A percentile compares a stretch with the other conserved stretches of the same genome.
Evolutionary conservation across 2,113 vertebrate genomes (phyloP).

Genomic region (Dipodomys ordii): DNA sequence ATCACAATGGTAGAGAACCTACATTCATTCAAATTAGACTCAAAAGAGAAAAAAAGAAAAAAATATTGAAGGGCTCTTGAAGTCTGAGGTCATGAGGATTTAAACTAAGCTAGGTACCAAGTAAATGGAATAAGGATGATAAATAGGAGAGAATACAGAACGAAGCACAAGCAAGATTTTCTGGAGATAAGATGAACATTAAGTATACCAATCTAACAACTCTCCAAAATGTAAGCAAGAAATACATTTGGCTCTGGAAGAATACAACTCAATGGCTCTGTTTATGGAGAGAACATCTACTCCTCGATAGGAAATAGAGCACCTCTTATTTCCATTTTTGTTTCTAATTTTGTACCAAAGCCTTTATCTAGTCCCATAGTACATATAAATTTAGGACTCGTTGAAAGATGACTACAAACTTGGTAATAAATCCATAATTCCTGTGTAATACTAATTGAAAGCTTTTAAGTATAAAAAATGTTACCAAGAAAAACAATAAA

Average conservation of each 20-base stretch:
- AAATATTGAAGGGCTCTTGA: background rate
- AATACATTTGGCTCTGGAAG: background rate
- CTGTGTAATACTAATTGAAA: background rate
- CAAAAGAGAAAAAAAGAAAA: background rate
- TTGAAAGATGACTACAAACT: constrained; percentile 4
- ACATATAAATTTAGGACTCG: background rate
- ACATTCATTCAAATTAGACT: background rate
- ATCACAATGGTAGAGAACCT: background rate
- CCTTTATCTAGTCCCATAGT: background rate
- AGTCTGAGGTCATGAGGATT: background rate
- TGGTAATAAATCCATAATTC: background rate
- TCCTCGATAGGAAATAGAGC: background rate
- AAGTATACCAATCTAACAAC: background rate
- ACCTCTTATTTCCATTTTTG: background rate
- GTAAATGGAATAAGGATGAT: background rate
- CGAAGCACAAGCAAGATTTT: background rate
- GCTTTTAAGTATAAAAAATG: background rate
- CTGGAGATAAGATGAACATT: background rate
- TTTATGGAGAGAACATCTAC: background rate
- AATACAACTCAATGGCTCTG: background rate
- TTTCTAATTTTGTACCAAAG: background rate
- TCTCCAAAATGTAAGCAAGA: background rate
- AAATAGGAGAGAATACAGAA: background rate
- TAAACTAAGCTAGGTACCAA: background rate
- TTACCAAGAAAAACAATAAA: background rate